Conservation (phyloP, 2,113 vertebrate genomes). For the Emydocephalus ijimae region DNA sequence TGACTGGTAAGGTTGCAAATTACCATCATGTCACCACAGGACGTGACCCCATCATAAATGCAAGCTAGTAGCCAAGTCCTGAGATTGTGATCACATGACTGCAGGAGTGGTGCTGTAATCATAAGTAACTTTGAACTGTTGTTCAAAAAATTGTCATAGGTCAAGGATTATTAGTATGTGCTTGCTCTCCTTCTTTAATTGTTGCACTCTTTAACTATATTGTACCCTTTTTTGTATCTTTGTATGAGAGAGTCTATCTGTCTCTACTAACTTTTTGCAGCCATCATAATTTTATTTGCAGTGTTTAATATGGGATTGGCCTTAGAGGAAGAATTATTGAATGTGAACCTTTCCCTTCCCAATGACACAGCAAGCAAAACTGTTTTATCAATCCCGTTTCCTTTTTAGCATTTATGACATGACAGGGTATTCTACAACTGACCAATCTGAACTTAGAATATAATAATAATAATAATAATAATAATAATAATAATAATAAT, state of each 20-base stretch:
- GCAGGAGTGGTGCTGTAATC: not conserved
- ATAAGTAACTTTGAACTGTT: not conserved
- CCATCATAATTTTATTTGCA: not conserved
- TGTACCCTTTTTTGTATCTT: not conserved
- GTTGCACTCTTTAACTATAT: not conserved
- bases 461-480: not conserved
- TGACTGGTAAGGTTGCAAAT: not conserved
- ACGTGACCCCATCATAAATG: not conserved
- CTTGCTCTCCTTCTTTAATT: not conserved
- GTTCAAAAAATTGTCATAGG: not conserved
- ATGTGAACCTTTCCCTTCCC: not conserved
- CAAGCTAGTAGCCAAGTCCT: not conserved
- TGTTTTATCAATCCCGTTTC: not conserved
- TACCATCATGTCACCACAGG: not conserved
- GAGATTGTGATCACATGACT: not conserved
- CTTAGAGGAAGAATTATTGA: not conserved
- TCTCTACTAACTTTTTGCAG: not conserved
- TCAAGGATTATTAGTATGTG: not conserved
- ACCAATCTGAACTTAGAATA: not conserved
- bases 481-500: not conserved
- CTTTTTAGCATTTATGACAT: not conserved
- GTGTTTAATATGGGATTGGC: not conserved
- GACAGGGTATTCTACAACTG: not conserved
- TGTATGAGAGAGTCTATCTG: not conserved
- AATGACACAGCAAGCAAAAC: not conserved